Percentiles rank a stretch among this genome's conserved stretches.
Evolutionary conservation across 2,113 vertebrate species (phyloP).

Genomic region (Numida meleagris): DNA sequence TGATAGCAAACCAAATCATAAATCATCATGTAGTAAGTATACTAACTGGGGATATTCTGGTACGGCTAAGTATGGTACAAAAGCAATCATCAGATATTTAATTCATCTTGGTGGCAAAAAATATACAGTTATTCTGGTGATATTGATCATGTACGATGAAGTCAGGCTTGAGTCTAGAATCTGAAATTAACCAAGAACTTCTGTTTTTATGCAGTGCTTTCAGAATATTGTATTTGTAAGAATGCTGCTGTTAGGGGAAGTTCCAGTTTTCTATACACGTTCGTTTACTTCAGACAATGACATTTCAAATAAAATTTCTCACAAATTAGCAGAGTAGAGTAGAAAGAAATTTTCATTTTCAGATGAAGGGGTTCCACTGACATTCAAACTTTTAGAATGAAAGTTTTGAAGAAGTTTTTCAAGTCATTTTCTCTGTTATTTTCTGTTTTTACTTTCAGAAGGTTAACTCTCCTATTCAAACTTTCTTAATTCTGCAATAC

Average conservation of each 20-base stretch:
- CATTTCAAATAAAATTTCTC: neutral
- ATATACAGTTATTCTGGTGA: neutral
- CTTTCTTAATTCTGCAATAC: neutral
- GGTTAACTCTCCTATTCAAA: neutral
- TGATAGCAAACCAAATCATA: neutral
- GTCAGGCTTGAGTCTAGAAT: neutral
- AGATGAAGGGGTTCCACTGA: neutral
- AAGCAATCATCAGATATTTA: neutral
- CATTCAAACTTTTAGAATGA: neutral
- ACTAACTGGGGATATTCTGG: neutral
- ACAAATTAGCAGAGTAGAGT: neutral
- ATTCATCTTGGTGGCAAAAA: neutral
- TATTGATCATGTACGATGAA: neutral
- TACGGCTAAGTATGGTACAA: neutral
- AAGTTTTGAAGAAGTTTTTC: neutral
- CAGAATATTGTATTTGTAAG: neutral
- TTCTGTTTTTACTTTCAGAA: neutral
- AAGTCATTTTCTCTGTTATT: neutral
- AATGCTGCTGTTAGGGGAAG: neutral
- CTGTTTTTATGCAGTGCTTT: neutral
- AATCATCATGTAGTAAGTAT: neutral
- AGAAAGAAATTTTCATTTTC: neutral
- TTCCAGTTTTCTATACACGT: neutral
- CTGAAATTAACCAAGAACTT: neutral
- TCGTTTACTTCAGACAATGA: neutral